A percentile compares a stretch with the other conserved stretches of the same genome.
Conservation (phyloP, 2,113 vertebrate genomes). For the Prolemur simus region DNA sequence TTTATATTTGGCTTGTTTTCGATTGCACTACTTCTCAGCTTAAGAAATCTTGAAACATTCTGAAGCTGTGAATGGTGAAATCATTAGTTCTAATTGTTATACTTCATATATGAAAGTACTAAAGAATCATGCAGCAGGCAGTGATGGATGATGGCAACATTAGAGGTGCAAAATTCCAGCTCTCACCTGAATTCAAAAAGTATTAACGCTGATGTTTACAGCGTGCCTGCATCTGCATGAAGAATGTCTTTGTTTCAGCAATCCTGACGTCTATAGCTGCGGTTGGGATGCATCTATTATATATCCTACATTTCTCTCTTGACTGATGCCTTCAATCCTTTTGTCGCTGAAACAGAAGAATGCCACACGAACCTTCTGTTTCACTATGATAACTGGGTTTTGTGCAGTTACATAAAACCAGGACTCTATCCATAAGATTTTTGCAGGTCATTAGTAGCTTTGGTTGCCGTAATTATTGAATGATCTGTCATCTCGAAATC, state of each 20-base stretch:
- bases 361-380: constrained; percentile 68
- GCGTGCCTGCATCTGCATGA: constrained; percentile 24
- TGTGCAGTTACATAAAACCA: constrained; percentile 15
- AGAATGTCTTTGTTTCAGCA: neutral
- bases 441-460: neutral
- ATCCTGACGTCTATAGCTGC: constrained; percentile 9
- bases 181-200: constrained; percentile 3
- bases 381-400: constrained; percentile 63
- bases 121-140: neutral
- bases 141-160: neutral
- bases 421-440: neutral
- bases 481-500: constrained; percentile 39
- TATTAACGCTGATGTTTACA: neutral
- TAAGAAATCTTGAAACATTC: constrained; percentile 5
- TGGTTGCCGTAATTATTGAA: constrained; percentile 38
- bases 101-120: neutral
- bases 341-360: constrained; percentile 54
- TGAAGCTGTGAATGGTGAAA: neutral
- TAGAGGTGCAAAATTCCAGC: neutral
- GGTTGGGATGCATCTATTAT: neutral
- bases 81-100: constrained; percentile 41
- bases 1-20: neutral
- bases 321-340: constrained; percentile 60
- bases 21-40: neutral
- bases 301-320: constrained; percentile 29